These are phyloP conservation scores for Poecilobothrus nobilitatus DNA, from an alignment of 2,888 invertebrate species.

Conservation along the genomic window DNA sequence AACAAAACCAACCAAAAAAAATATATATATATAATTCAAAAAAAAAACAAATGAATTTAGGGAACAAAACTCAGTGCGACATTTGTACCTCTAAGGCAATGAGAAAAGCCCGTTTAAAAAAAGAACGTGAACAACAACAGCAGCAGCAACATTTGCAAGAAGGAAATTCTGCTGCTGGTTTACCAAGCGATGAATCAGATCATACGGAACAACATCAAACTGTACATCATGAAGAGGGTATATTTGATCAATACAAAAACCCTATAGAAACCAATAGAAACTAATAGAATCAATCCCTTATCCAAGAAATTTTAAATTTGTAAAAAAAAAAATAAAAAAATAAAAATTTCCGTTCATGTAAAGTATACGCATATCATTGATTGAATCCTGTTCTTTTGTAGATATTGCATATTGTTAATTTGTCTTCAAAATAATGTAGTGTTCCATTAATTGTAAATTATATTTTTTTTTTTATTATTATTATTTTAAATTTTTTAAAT, in stretches of 20 bases:
- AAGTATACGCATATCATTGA: too few relatives aligned
- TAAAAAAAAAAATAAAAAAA: slow-evolving; percentile 18
- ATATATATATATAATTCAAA: slow-evolving; percentile 22
- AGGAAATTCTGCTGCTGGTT: slow-evolving; percentile 35
- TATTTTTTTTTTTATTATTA: too few relatives aligned
- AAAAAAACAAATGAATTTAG: slow-evolving; percentile 45
- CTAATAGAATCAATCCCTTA: too few relatives aligned
- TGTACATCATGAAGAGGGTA: slow-evolving; percentile 29
- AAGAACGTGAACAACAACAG: slow-evolving; percentile 45
- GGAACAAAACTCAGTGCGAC: slow-evolving; percentile 87
- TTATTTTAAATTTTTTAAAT: too few relatives aligned
- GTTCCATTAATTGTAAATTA: too few relatives aligned
- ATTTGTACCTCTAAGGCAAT: slow-evolving; percentile 68
- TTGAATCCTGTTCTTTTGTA: too few relatives aligned
- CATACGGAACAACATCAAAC: slow-evolving; percentile 43
- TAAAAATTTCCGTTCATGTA: slow-evolving; percentile 8
- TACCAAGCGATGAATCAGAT: slow-evolving; percentile 36
- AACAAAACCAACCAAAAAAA: background rate
- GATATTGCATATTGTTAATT: too few relatives aligned
- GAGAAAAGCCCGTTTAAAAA: slow-evolving; percentile 61
- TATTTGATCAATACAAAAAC: slow-evolving; percentile 20
- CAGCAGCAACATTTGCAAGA: slow-evolving; percentile 41
- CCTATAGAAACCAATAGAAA: too few relatives aligned
- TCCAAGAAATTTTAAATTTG: slow-evolving; percentile 13
- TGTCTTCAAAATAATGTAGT: too few relatives aligned